These are phyloP conservation scores for Reticulitermes lucifugus DNA, from an alignment of 2,888 invertebrate genomes.

Conservation along the genomic window DNA sequence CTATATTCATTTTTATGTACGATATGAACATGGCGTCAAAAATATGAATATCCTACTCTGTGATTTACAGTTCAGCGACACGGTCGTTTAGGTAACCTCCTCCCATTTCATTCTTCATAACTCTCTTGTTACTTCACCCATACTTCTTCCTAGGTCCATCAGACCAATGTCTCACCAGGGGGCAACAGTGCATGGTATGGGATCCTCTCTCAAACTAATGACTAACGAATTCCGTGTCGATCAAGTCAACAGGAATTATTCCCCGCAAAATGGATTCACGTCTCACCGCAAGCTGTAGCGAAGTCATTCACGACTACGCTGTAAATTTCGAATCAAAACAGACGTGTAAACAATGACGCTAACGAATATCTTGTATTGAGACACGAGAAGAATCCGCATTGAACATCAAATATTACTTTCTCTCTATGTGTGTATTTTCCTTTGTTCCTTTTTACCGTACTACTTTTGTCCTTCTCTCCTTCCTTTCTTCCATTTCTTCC, in stretches of 20 bases:
- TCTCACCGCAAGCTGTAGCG: neutral
- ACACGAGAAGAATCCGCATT: no score
- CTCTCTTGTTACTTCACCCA: neutral
- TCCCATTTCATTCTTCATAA: no score
- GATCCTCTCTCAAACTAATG: slow-evolving; percentile 22
- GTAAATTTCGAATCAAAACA: no score
- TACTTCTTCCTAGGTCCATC: slow-evolving; percentile 26
- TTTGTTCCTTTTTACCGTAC: neutral
- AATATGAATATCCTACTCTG: no score
- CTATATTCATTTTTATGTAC: no score
- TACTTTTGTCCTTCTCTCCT: neutral
- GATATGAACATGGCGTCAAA: no score
- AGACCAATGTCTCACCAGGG: slow-evolving; percentile 6
- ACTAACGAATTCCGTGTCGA: slow-evolving; percentile 35
- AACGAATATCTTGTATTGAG: no score
- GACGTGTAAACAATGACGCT: no score
- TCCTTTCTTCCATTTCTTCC: no score
- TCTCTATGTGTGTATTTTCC: neutral
- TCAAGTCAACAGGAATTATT: neutral
- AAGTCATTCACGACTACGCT: no score
- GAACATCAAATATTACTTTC: neutral
- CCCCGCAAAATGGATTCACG: neutral
- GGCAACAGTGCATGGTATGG: neutral
- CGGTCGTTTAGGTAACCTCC: no score
- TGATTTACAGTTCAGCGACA: no score